A percentile compares a stretch with the other conserved stretches of the same genome.
Conservation (phyloP, 2,888 invertebrate species). For the Campoplex capitator region DNA sequence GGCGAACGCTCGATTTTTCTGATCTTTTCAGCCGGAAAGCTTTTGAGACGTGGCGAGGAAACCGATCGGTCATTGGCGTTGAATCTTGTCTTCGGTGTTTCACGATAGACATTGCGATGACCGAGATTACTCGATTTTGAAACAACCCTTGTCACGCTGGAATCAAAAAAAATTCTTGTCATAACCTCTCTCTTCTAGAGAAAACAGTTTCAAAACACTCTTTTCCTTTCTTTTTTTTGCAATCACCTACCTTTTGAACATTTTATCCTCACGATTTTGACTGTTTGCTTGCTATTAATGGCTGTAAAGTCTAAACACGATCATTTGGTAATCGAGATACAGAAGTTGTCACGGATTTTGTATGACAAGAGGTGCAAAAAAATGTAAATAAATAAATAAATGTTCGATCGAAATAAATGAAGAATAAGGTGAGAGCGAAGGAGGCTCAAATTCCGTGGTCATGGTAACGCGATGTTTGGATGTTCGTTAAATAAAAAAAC, state of each 20-base stretch:
- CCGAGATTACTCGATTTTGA: slow-evolving; percentile 51
- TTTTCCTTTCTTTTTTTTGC: background rate
- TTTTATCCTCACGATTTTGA: slow-evolving; percentile 50
- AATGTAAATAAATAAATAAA: background rate
- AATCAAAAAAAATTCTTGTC: slow-evolving; percentile 28
- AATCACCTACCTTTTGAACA: slow-evolving; percentile 48
- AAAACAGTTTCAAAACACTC: background rate
- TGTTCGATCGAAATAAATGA: slow-evolving; percentile 52
- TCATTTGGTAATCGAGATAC: slow-evolving; percentile 51
- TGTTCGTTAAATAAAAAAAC: background rate
- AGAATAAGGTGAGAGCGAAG: background rate
- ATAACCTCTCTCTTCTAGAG: background rate
- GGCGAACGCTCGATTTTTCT: slow-evolving; percentile 69
- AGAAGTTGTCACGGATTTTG: slow-evolving; percentile 51
- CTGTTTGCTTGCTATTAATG: slow-evolving; percentile 6
- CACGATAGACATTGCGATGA: slow-evolving; percentile 36
- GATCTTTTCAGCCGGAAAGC: slow-evolving; percentile 78
- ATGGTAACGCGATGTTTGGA: slow-evolving; percentile 2
- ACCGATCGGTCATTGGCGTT: slow-evolving; percentile 67
- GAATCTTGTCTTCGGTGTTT: slow-evolving; percentile 73
- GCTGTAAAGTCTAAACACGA: slow-evolving; percentile 41
- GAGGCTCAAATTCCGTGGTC: slow-evolving; percentile 9
- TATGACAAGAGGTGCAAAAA: slow-evolving; percentile 23
- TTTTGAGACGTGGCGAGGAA: slow-evolving; percentile 76
- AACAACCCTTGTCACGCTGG: slow-evolving; percentile 65